Evolutionary conservation across 2,113 vertebrate genomes (phyloP).

Genomic region (Diadophis punctatus): DNA sequence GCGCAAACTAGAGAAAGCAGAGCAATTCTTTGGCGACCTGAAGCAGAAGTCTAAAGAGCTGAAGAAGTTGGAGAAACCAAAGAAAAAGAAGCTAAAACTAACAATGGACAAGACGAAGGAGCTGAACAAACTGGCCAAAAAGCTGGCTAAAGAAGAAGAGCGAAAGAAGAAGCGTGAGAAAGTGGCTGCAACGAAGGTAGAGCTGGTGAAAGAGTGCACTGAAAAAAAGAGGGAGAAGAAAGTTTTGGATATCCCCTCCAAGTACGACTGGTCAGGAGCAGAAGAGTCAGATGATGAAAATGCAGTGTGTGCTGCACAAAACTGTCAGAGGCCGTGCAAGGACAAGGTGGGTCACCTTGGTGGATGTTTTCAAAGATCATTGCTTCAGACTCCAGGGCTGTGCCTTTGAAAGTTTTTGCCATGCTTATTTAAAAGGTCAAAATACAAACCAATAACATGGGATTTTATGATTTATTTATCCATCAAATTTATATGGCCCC

Average conservation of each 20-base stretch:
- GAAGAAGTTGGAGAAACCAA: slow-evolving; percentile 87
- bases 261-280: slow-evolving; percentile 97
- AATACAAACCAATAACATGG: not conserved
- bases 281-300: slow-evolving; percentile 98
- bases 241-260: slow-evolving; percentile 94
- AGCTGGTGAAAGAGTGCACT: slow-evolving; percentile 80
- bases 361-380: not conserved
- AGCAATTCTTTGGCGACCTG: slow-evolving; percentile 79
- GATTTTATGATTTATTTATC: not conserved
- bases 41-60: slow-evolving; percentile 87
- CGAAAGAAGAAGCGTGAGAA: slow-evolving; percentile 93
- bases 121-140: slow-evolving; percentile 92
- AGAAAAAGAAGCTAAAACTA: slow-evolving; percentile 97
- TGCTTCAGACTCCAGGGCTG: not conserved
- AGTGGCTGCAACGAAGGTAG: slow-evolving; percentile 80
- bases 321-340: slow-evolving; percentile 95
- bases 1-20: slow-evolving; percentile 86
- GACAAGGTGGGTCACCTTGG: slow-evolving; percentile 83
- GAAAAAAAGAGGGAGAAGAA: slow-evolving; percentile 95
- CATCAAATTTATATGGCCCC: not conserved
- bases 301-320: slow-evolving; percentile 91
- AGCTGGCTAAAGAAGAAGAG: slow-evolving; percentile 93
- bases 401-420: not conserved
- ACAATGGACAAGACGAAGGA: slow-evolving; percentile 89
- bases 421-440: not conserved